These are phyloP conservation scores for Drosophila limbata DNA, from an alignment of 2,888 invertebrate genomes.

Conservation along the genomic window DNA sequence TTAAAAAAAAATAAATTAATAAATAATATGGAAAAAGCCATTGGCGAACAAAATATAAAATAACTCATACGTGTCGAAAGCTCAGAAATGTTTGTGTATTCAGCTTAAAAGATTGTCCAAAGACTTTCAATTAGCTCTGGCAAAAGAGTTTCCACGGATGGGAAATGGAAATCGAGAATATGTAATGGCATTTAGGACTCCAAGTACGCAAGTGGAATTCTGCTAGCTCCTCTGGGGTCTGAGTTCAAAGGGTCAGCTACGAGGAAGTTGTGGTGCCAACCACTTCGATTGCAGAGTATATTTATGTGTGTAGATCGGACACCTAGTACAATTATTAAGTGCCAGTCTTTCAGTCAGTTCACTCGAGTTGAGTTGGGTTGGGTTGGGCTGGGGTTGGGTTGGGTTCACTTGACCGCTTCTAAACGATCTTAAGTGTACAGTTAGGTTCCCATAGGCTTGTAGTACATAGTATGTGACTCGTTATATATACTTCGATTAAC, in stretches of 20 bases:
- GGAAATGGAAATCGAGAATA: neutral
- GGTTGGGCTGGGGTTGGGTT: constrained; percentile 7
- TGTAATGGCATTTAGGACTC: neutral
- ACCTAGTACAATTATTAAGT: constrained; percentile 16
- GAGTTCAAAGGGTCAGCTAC: neutral
- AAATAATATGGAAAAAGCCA: no score
- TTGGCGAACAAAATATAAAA: no score
- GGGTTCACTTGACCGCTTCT: constrained; percentile 2
- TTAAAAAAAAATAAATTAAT: no score
- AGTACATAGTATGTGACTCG: neutral
- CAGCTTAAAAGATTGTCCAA: neutral
- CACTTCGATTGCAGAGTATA: neutral
- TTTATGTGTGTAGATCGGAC: constrained; percentile 1
- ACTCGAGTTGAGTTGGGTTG: constrained; percentile 1
- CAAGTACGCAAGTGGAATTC: neutral
- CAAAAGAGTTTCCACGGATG: neutral
- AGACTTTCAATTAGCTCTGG: neutral
- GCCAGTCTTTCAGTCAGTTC: constrained; percentile 2
- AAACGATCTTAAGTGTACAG: constrained; percentile 5
- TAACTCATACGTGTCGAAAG: no score
- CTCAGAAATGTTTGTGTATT: neutral
- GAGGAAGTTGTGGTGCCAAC: neutral
- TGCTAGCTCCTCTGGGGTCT: neutral
- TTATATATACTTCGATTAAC: constrained; percentile 31
- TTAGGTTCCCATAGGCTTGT: constrained; percentile 11